Evolutionary conservation across 1,140 invertebrate genomes (phyloP), one percentile per base, ranked within the genome.

Genomic region (Chironomus striatipennis): DNA sequence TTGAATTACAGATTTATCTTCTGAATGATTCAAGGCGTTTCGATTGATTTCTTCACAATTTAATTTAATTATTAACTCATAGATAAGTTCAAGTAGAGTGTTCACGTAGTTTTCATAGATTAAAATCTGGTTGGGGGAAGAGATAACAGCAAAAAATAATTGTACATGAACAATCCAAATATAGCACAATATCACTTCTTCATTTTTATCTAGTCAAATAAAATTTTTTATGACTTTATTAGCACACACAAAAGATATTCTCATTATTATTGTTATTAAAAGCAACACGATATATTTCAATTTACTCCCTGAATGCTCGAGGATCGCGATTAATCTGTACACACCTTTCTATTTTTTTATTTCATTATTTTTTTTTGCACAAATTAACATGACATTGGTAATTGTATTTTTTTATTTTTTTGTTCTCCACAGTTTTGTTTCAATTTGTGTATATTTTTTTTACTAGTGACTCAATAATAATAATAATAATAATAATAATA

Each of bases 321-420:
- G 24, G 24, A 34, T 34, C 24, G 24, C 24, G 24, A 34, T 34
- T 34, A 34, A 34, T 34, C 24, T 34, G 24, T 34, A 57, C 47
- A 57, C 47, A 57, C 47, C 47, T 57, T 47, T 57, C 47, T 57
- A 57, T 57, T 57, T 57, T 43, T 43, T 47, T 57, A n/a, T 57
- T 57, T 57, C 15, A 1, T 12, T 57, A 12, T 57, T 57, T 3
- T 47, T 12, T 47, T 57, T 57, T 57, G 12, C 47, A n/a, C 47
- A 57, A 57, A 57, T 34, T 34, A 57, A 57, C 47, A 57, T 57
- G 47, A 4, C 47, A 57, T 57, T 57, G 47, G 47, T 57, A 57
- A 57, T 57, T 57, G 47, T 57, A n/a, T 57, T 57, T 57, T 57
- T 12, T 12, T 57, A 12, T 57, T 57, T 57, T 57, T 57, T 57